phyloP scores from a whole-genome alignment of 2,888 invertebrate genomes.

The Sarcophaga carnaria region DNA sequence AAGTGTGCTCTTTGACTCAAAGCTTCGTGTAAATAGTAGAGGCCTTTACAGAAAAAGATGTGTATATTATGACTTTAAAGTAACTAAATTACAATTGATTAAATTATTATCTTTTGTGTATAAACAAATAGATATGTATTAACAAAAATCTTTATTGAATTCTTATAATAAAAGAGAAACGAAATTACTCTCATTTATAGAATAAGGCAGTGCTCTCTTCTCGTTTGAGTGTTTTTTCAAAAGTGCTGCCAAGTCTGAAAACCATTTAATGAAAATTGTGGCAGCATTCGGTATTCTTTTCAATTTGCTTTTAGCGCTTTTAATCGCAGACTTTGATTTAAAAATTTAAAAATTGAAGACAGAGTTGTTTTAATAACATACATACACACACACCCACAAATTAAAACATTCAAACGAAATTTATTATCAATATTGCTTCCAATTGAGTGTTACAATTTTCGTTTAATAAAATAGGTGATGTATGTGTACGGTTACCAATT shows the following conservation, averaged over 20 bases:
- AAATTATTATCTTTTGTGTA: not conserved
- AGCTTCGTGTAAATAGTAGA: not conserved
- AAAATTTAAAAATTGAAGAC: too few relatives aligned
- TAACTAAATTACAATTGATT: not conserved
- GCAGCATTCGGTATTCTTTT: not conserved
- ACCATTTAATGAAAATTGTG: not conserved
- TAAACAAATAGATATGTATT: not conserved
- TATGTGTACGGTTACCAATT: too few relatives aligned
- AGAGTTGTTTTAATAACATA: too few relatives aligned
- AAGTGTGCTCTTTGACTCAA: not conserved
- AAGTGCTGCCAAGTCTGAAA: not conserved
- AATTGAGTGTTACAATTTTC: too few relatives aligned
- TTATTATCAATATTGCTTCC: too few relatives aligned
- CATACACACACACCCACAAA: too few relatives aligned
- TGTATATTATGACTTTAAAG: not conserved
- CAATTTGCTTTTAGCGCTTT: too few relatives aligned
- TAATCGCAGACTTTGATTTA: too few relatives aligned
- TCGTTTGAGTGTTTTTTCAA: not conserved
- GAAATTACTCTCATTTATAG: not conserved
- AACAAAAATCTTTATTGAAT: not conserved
- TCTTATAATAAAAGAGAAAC: not conserved
- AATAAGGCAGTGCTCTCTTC: not conserved
- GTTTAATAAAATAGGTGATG: too few relatives aligned
- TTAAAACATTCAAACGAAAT: too few relatives aligned
- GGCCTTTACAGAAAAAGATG: not conserved